Percentiles rank a stretch among this genome's conserved stretches.
phyloP scores from a whole-genome alignment of 1,140 invertebrate species.

The Holotrichia oblita region DNA sequence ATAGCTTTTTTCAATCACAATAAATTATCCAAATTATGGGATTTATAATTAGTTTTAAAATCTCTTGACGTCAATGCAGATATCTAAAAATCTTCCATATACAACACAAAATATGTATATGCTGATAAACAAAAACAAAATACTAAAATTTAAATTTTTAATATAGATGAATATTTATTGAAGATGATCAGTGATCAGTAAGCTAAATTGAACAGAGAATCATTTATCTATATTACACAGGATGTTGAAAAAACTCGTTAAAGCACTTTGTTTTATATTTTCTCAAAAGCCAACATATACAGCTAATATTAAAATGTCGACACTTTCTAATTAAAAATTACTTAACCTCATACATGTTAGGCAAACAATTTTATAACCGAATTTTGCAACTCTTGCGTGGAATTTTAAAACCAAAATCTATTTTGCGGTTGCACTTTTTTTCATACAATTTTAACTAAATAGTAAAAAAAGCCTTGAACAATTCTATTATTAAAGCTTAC shows the following conservation, averaged over 20 bases:
- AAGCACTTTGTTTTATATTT: no score
- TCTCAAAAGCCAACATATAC: no score
- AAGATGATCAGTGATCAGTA: neutral
- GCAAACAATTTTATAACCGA: no score
- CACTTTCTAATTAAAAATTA: no score
- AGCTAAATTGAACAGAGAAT: neutral
- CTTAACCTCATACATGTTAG: no score
- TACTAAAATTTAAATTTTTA: slow-evolving; percentile 23
- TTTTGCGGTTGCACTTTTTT: no score
- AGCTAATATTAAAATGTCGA: no score
- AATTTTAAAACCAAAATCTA: no score
- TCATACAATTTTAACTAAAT: no score
- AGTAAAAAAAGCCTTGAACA: neutral
- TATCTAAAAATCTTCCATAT: neutral
- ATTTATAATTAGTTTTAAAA: slow-evolving; percentile 20
- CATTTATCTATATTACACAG: neutral
- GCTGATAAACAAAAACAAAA: neutral
- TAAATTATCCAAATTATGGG: neutral
- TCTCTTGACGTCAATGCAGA: slow-evolving; percentile 5
- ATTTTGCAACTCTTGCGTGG: no score
- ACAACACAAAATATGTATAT: slow-evolving; percentile 10
- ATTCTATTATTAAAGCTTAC: neutral
- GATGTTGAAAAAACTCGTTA: no score
- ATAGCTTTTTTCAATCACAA: neutral
- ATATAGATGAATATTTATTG: neutral